Percentiles rank a stretch among this genome's conserved stretches.
Evolutionary conservation across 2,888 invertebrate species (phyloP).

Genomic region (Operophtera brumata): DNA sequence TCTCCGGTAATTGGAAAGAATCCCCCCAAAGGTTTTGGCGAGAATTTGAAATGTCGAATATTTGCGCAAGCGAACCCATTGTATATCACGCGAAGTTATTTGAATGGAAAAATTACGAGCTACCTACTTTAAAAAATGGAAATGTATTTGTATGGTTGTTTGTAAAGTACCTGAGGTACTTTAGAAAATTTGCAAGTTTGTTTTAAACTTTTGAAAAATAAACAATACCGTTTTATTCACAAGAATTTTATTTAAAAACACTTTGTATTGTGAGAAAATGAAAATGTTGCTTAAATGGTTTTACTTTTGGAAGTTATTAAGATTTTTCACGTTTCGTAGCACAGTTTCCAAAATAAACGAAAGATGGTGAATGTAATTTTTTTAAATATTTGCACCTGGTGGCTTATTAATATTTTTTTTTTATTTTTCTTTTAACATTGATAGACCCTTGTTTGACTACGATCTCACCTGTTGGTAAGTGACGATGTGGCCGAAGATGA

Average conservation of each 20-base stretch:
- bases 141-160: constrained; percentile 28
- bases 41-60: constrained; percentile 45
- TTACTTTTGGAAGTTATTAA: background rate
- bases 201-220: constrained; percentile 18
- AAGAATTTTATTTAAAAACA: background rate
- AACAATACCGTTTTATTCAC: constrained; percentile 11
- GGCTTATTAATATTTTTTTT: too few species aligned
- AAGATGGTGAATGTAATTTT: too few species aligned
- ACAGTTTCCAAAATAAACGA: background rate
- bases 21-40: constrained; percentile 56
- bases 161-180: background rate
- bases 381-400: too few species aligned
- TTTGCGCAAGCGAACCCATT: constrained; percentile 17
- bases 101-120: constrained; percentile 3
- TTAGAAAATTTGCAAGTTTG: constrained; percentile 21
- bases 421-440: too few species aligned
- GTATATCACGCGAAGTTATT: constrained; percentile 1
- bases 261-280: too few species aligned
- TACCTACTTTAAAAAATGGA: constrained; percentile 1
- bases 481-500: too few species aligned
- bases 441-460: too few species aligned
- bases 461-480: too few species aligned
- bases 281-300: constrained; percentile 3
- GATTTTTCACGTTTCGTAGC: constrained; percentile 5
- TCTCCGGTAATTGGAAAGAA: constrained; percentile 69